Evolutionary conservation across 2,113 vertebrate genomes (phyloP).

Genomic region (Takifugu flavidus): DNA sequence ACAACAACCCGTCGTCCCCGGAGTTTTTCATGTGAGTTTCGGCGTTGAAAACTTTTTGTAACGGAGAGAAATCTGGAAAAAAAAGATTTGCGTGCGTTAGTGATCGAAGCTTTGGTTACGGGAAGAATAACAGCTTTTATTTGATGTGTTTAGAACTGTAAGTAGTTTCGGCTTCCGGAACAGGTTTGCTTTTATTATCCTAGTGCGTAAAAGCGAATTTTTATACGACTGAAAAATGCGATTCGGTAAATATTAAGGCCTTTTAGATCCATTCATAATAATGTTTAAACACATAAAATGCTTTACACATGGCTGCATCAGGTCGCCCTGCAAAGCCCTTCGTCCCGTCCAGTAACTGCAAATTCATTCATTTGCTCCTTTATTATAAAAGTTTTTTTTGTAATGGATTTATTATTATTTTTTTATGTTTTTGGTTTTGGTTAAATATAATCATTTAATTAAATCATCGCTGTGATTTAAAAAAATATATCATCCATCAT

Average conservation of each 20-base stretch:
- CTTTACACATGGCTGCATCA: not conserved
- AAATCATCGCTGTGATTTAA: not conserved
- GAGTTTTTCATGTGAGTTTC: slow-evolving; percentile 99
- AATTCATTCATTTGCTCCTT: too few species aligned
- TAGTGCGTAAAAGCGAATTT: not conserved
- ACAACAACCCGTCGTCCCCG: slow-evolving; percentile 93
- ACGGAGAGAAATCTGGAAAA: slow-evolving; percentile 20
- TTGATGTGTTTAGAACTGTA: slow-evolving; percentile 30
- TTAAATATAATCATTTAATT: not conserved
- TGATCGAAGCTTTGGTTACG: slow-evolving; percentile 19
- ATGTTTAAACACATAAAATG: not conserved
- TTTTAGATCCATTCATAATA: not conserved
- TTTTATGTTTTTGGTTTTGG: not conserved
- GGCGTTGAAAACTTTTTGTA: slow-evolving; percentile 64
- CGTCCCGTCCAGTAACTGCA: too few species aligned
- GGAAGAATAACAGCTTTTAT: slow-evolving; percentile 44
- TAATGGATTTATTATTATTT: slow-evolving; percentile 78
- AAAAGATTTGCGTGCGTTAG: slow-evolving; percentile 34
- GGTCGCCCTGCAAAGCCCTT: slow-evolving; percentile 8
- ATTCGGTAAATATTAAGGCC: slow-evolving; percentile 11
- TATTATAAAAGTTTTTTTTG: not conserved
- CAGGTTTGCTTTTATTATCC: slow-evolving; percentile 2
- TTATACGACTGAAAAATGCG: slow-evolving; percentile 19
- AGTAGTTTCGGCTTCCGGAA: slow-evolving; percentile 57
- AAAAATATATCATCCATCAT: slow-evolving; percentile 61